phyloP scores from a whole-genome alignment of 2,888 invertebrate genomes.

The Ichneumoninae sp. region DNA sequence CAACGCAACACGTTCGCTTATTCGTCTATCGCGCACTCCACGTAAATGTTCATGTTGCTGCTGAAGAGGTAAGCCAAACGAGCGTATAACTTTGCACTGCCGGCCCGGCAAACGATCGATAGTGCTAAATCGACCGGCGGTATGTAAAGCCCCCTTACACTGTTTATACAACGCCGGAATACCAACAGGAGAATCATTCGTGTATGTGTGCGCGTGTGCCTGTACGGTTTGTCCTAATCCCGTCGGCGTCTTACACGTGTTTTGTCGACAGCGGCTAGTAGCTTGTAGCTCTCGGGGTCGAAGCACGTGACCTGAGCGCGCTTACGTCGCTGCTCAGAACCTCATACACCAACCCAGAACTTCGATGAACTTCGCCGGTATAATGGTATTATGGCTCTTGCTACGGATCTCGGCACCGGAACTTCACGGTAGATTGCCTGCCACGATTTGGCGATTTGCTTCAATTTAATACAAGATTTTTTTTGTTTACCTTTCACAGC shows the following conservation, averaged over 20 bases:
- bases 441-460: background rate
- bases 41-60: slow-evolving; percentile 23
- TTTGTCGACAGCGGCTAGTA: slow-evolving; percentile 33
- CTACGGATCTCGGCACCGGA: background rate
- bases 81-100: slow-evolving; percentile 5
- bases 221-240: slow-evolving; percentile 33
- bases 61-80: slow-evolving; percentile 3
- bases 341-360: background rate
- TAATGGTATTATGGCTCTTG: background rate
- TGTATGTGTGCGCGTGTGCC: slow-evolving; percentile 5
- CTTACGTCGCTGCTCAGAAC: slow-evolving; percentile 29
- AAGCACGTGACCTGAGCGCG: slow-evolving; percentile 19
- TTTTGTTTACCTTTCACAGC: background rate
- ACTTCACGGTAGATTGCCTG: background rate
- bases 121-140: slow-evolving; percentile 41
- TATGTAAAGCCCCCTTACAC: slow-evolving; percentile 39
- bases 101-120: slow-evolving; percentile 48
- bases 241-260: slow-evolving; percentile 60
- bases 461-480: slow-evolving; percentile 2
- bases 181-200: slow-evolving; percentile 29
- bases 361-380: slow-evolving; percentile 20
- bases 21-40: background rate
- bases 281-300: slow-evolving; percentile 14
- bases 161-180: slow-evolving; percentile 38
- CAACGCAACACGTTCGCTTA: background rate